Base-by-base conservation (phyloP, 2,888 invertebrate genomes). In the Leptopilina myrica region DNA sequence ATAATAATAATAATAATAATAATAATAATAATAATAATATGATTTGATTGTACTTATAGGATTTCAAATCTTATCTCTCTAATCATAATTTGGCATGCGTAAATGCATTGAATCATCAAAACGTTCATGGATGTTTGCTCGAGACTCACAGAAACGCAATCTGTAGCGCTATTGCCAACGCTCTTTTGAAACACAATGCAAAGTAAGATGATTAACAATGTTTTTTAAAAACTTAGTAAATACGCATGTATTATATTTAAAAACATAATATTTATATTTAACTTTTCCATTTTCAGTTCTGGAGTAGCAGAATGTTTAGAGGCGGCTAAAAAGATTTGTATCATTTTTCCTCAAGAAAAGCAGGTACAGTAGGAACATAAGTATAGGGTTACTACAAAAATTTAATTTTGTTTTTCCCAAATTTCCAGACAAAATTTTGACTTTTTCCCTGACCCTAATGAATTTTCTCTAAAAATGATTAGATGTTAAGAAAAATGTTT, bases 251-350 rank as follows among this genome's bases (percentile, higher is more conserved):
- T 33, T 33, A 33, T 33, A 33, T 33, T 33, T 46, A 46, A 4
- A n/a, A n/a, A n/a, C n/a, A n/a, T n/a, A n/a, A n/a, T n/a, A n/a
- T n/a, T 33, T 33, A 46, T 43, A 66, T 8, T 15, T 66, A 4
- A 43, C 8, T 43, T 66, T 66, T 15, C 3, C 7, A 15, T 56
- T 14, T 49, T 53, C 8, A 73, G 73, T 26, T 56, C 73, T 56
- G 53, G 15, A 73, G 49, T 53, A 20, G 5, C 33, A 56, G 56
- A 73, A 20, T 73, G 56, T 53, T 7, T 26, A 73, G 73, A 73
- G 59, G 73, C 73, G 8, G 73, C 73, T n/a, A 66, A 66, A 15
- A 46, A 66, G n/a, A 66, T 66, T 66, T 66, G 43, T 66, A 43
- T n/a, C 14, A 8, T 46, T 9, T 66, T 66, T 43, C 15, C 66